These are phyloP conservation scores for Torymus auratus DNA, from an alignment of 2,888 invertebrate genomes.

Conservation along the genomic window DNA sequence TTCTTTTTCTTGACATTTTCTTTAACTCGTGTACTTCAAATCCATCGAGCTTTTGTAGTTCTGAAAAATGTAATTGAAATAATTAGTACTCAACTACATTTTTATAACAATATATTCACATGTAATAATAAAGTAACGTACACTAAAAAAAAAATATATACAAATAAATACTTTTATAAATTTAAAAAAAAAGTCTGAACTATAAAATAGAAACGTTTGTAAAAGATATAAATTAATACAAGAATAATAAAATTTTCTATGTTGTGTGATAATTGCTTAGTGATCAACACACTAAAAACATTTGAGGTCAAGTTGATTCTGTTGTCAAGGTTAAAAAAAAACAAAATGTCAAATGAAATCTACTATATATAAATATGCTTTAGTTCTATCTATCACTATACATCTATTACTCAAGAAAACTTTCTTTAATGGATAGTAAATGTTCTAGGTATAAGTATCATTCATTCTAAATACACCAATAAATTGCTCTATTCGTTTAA, in stretches of 20 bases:
- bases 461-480: too few relatives aligned
- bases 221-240: constrained; percentile 19
- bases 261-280: neutral
- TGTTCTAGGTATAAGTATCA: too few relatives aligned
- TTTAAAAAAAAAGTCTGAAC: constrained; percentile 1
- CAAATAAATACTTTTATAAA: constrained; percentile 14
- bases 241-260: neutral
- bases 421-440: neutral
- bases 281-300: constrained; percentile 41
- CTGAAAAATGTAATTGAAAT: constrained; percentile 32
- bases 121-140: neutral
- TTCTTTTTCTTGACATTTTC: constrained; percentile 72
- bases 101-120: neutral
- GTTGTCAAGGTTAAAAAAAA: constrained; percentile 56
- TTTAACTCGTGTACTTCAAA: constrained; percentile 11
- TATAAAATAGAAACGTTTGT: neutral
- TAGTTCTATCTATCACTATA: neutral
- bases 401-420: neutral
- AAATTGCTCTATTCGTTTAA: too few relatives aligned
- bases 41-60: constrained; percentile 28
- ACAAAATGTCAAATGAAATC: constrained; percentile 9
- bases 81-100: neutral
- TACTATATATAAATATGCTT: neutral
- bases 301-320: constrained; percentile 52
- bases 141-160: neutral